Conservation (phyloP, 2,113 vertebrate genomes). For the Sigmodon hispidus region DNA sequence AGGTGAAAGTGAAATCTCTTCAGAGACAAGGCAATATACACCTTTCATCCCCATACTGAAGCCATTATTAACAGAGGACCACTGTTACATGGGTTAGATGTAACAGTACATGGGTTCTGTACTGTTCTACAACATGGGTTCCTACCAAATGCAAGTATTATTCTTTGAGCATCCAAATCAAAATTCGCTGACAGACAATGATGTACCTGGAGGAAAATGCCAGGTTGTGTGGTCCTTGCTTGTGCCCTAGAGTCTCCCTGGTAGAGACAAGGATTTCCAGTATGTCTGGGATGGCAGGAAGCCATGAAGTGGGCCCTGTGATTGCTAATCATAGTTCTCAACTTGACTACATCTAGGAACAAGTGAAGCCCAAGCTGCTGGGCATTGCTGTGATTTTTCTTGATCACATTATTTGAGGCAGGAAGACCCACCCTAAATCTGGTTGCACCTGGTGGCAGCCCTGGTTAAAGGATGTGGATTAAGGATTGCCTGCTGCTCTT, state of each 20-base stretch:
- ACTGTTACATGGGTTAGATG: too few relatives aligned
- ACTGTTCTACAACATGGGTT: too few relatives aligned
- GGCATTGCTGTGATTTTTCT: background rate
- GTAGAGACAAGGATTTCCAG: background rate
- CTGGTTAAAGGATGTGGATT: background rate
- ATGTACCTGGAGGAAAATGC: background rate
- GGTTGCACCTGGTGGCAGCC: background rate
- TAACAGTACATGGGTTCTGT: too few relatives aligned
- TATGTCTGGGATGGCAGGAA: background rate
- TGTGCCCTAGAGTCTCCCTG: background rate
- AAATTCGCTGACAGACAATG: background rate
- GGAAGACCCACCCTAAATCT: background rate
- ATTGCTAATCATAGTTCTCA: background rate
- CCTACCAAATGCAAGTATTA: background rate
- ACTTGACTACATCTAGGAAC: background rate
- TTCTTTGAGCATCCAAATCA: background rate
- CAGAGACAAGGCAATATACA: background rate
- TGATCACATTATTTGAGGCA: background rate
- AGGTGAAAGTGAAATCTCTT: background rate
- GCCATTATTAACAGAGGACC: background rate
- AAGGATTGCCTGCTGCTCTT: background rate
- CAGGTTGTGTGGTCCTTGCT: background rate
- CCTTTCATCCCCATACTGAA: background rate
- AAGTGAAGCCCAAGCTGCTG: background rate
- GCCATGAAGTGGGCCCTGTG: background rate